phyloP scores from a whole-genome alignment of 1,140 invertebrate genomes.

The Drosophila busckii region DNA sequence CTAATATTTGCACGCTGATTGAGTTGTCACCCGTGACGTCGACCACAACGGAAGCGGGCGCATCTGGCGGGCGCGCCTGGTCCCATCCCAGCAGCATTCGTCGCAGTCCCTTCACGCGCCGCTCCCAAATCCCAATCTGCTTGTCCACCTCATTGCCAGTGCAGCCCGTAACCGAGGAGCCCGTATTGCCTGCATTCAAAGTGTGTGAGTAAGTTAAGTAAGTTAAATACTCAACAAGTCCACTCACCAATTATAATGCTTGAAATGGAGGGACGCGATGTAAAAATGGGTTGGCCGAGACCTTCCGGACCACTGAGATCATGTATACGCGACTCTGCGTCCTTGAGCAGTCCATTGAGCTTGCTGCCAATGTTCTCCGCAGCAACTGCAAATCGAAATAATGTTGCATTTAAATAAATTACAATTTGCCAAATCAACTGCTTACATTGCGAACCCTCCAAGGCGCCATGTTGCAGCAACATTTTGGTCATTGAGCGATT shows the following conservation, averaged over 20 bases:
- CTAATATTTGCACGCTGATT: conserved; percentile 83
- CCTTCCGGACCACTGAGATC: conserved; percentile 82
- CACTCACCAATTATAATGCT: conserved; percentile 78
- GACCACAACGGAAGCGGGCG: conserved; percentile 86
- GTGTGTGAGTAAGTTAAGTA: conserved; percentile 10
- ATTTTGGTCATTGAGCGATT: conserved; percentile 92
- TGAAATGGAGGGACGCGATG: conserved; percentile 74
- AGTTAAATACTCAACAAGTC: neutral
- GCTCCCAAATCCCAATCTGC: conserved; percentile 92
- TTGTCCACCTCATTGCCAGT: conserved; percentile 88
- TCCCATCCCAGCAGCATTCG: conserved; percentile 83
- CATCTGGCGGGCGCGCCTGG: conserved; percentile 87
- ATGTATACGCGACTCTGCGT: conserved; percentile 88
- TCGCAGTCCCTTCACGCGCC: conserved; percentile 88
- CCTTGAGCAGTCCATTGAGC: conserved; percentile 86
- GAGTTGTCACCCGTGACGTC: conserved; percentile 90
- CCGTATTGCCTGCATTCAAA: conserved; percentile 61
- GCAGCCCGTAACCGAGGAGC: conserved; percentile 82
- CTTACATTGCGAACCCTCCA: conserved; percentile 94
- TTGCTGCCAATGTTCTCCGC: conserved; percentile 86
- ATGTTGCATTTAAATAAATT: conserved; percentile 79
- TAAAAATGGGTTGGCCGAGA: conserved; percentile 57
- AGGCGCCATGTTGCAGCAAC: conserved; percentile 91
- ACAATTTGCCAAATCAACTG: conserved; percentile 87
- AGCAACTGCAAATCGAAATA: conserved; percentile 81